A percentile compares a stretch with the other conserved stretches of the same genome.
phyloP scores from a whole-genome alignment of 2,113 vertebrate genomes.

The Embiotoca jacksoni region DNA sequence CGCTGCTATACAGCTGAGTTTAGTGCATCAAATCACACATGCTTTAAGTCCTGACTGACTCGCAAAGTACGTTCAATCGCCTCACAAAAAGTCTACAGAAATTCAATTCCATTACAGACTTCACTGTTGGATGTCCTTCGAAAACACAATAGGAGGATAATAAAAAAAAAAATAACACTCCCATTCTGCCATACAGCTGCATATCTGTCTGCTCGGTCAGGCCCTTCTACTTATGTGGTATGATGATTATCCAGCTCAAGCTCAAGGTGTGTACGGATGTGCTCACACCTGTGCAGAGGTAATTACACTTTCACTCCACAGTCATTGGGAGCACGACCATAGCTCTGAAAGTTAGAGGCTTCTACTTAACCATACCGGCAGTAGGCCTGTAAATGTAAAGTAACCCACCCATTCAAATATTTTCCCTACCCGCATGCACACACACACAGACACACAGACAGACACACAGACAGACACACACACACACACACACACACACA shows the following conservation, averaged over 20 bases:
- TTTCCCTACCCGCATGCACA: neutral
- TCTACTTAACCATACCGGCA: neutral
- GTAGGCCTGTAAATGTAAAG: slow-evolving; percentile 1
- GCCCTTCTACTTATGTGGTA: slow-evolving; percentile 30
- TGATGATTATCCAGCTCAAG: slow-evolving; percentile 56
- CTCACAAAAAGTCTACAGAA: neutral
- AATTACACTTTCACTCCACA: slow-evolving; percentile 58
- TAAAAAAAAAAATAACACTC: slow-evolving; percentile 11
- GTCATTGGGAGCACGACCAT: slow-evolving; percentile 25
- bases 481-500: no score
- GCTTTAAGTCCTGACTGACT: neutral
- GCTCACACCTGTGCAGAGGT: slow-evolving; percentile 58
- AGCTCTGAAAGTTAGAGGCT: slow-evolving; percentile 35
- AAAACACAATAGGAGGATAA: slow-evolving; percentile 1
- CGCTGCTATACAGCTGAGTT: neutral
- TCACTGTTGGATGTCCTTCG: neutral
- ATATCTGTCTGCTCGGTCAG: slow-evolving; percentile 50
- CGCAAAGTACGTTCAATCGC: neutral
- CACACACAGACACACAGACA: neutral
- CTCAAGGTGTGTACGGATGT: slow-evolving; percentile 46
- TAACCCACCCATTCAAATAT: neutral
- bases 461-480: no score
- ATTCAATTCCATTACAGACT: neutral
- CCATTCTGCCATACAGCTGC: slow-evolving; percentile 40
- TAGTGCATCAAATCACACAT: neutral